Base-by-base conservation (phyloP, 2,888 invertebrate species). In the Callinectes sapidus region DNA sequence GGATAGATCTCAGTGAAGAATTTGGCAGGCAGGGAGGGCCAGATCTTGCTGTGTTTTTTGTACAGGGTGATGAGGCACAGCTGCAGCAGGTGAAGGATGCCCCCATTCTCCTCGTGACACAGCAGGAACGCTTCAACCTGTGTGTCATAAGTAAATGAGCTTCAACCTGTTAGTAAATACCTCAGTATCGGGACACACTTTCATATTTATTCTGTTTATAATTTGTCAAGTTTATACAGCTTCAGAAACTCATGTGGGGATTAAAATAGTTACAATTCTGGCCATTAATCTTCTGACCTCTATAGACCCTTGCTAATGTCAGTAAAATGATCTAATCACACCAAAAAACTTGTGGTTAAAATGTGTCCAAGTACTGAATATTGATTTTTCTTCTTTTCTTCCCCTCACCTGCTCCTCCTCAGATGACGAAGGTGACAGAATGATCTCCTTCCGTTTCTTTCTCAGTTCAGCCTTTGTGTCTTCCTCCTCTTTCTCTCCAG, bases 121-220 rank as follows among this genome's bases (percentile, higher is more conserved):
- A 92, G 86, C 35, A 94, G 81, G 87, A 94, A 94, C 54, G 91
- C 92, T 32, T 91, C 90, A 35, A 94, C 94, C 94, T 94, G 89
- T 13, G 18, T 10, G 32, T 86, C 14, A 32, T 85, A 89, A 66
- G 28, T 0, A 5, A 39, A 39, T 39, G 39, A 39, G 39, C 39
- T 39, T 39, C 39, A 39, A 39, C 39, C 39, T 39, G 39, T 5
- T 3, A 39, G 39, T 39, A 39, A n/a, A n/a, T n/a, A n/a, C n/a
- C n/a, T n/a, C n/a, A n/a, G n/a, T n/a, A n/a, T n/a, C n/a, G n/a
- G n/a, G n/a, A n/a, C n/a, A n/a, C n/a, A n/a, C n/a, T n/a, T n/a
- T n/a, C n/a, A n/a, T n/a, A n/a, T n/a, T n/a, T n/a, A n/a, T n/a
- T n/a, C n/a, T n/a, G n/a, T n/a, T n/a, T n/a, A n/a, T n/a, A n/a